Evolutionary conservation across 2,888 invertebrate genomes (phyloP).

Genomic region (Cantharis rufa): DNA sequence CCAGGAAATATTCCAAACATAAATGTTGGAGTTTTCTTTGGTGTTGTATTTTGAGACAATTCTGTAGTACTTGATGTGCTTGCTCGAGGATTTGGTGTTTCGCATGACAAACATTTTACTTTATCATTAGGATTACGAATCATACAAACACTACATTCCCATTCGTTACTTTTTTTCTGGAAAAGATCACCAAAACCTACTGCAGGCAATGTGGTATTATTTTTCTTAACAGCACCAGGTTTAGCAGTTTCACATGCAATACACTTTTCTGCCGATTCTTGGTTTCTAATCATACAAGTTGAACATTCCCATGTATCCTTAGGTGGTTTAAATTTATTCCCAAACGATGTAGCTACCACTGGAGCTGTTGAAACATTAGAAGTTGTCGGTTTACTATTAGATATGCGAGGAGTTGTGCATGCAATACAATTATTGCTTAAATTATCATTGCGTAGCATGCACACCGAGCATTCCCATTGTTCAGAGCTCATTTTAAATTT

Average conservation of each 20-base stretch:
- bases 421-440: constrained; percentile 59
- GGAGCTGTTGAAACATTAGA: neutral
- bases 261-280: constrained; percentile 56
- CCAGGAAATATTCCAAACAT: constrained; percentile 58
- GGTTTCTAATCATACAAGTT: constrained; percentile 63
- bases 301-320: constrained; percentile 62
- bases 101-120: constrained; percentile 63
- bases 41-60: constrained; percentile 19
- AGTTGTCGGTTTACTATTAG: constrained; percentile 56
- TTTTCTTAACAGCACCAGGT: constrained; percentile 40
- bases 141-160: constrained; percentile 68
- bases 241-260: constrained; percentile 60
- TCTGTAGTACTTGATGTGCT: neutral
- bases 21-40: constrained; percentile 45
- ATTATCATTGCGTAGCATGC: constrained; percentile 62
- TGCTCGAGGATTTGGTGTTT: constrained; percentile 58
- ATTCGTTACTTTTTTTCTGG: constrained; percentile 56
- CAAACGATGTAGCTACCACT: constrained; percentile 39
- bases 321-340: constrained; percentile 58
- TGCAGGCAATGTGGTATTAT: neutral
- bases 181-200: constrained; percentile 54
- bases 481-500: constrained; percentile 41
- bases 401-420: constrained; percentile 58
- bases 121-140: constrained; percentile 59
- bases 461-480: constrained; percentile 65